Evolutionary conservation across 2,113 vertebrate genomes (phyloP).

Genomic region (Clupea harengus): DNA sequence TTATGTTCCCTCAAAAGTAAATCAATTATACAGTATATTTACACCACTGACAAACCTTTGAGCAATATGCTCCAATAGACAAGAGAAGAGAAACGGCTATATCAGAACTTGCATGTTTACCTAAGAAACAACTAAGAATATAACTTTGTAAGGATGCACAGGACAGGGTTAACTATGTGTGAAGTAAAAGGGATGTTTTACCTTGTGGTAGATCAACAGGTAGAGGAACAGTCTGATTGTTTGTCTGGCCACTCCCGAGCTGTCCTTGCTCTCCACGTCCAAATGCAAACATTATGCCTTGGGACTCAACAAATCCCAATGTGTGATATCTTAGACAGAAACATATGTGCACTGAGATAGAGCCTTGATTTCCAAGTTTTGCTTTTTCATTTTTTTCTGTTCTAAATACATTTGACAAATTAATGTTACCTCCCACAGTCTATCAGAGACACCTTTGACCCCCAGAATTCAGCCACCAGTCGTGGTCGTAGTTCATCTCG

Average conservation of each 20-base stretch:
- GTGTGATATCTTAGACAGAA: conserved; percentile 59
- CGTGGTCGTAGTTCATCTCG: conserved; percentile 82
- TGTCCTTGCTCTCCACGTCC: conserved; percentile 57
- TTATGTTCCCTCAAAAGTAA: no score
- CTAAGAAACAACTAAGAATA: neutral
- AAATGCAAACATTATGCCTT: conserved; percentile 57
- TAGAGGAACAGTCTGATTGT: conserved; percentile 49
- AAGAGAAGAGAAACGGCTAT: no score
- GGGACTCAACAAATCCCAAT: conserved; percentile 45
- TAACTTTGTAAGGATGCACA: neutral
- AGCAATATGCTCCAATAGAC: no score
- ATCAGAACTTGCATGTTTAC: no score
- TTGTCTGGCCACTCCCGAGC: conserved; percentile 52
- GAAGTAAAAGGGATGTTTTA: conserved; percentile 6
- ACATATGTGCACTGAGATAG: neutral
- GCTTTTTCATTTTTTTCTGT: neutral
- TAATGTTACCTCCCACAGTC: conserved; percentile 82
- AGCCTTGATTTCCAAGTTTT: neutral
- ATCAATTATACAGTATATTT: no score
- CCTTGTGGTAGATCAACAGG: conserved; percentile 49
- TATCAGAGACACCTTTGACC: conserved; percentile 77
- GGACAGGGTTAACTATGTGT: no score
- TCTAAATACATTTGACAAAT: neutral
- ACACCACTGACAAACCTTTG: no score
- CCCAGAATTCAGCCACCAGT: conserved; percentile 82